phyloP scores from a whole-genome alignment of 1,140 invertebrate genomes.

The Orius insidiosus region DNA sequence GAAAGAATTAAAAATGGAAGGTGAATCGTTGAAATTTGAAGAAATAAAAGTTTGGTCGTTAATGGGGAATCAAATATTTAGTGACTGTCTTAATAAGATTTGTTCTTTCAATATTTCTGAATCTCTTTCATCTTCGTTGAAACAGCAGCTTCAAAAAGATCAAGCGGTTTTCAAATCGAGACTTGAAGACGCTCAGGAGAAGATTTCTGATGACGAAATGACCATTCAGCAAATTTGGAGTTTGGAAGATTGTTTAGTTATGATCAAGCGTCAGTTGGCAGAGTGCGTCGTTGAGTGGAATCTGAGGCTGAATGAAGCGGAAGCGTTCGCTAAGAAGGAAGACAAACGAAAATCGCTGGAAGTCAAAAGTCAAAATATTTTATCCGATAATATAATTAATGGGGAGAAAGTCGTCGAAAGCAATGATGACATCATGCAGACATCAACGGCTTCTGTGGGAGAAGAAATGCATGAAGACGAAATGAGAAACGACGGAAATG shows the following conservation, averaged over 20 bases:
- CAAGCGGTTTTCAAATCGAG: conserved; percentile 49
- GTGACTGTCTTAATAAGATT: conserved; percentile 28
- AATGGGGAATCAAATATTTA: conserved; percentile 54
- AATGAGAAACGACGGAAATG: background rate
- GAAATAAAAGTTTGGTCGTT: conserved; percentile 47
- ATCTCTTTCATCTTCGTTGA: conserved; percentile 24
- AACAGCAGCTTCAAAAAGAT: conserved; percentile 42
- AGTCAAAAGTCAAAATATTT: conserved; percentile 1
- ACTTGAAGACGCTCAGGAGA: conserved; percentile 55
- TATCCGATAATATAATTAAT: conserved; percentile 17
- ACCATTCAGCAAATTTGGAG: conserved; percentile 25
- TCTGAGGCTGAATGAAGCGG: conserved; percentile 26
- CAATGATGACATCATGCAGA: background rate
- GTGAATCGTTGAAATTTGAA: conserved; percentile 38
- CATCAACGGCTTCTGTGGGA: background rate
- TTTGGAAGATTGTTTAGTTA: conserved; percentile 42
- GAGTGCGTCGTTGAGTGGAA: conserved; percentile 52
- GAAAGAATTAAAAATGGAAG: conserved; percentile 34
- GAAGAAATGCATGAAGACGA: conserved; percentile 12
- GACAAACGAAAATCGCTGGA: conserved; percentile 11
- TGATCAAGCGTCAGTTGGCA: conserved; percentile 41
- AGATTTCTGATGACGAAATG: conserved; percentile 26
- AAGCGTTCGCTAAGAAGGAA: conserved; percentile 10
- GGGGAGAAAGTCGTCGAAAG: conserved; percentile 13
- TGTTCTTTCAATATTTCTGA: conserved; percentile 16